phyloP scores from a whole-genome alignment of 2,797 vertebrate species.

The Lepilemur septentrionalis region DNA sequence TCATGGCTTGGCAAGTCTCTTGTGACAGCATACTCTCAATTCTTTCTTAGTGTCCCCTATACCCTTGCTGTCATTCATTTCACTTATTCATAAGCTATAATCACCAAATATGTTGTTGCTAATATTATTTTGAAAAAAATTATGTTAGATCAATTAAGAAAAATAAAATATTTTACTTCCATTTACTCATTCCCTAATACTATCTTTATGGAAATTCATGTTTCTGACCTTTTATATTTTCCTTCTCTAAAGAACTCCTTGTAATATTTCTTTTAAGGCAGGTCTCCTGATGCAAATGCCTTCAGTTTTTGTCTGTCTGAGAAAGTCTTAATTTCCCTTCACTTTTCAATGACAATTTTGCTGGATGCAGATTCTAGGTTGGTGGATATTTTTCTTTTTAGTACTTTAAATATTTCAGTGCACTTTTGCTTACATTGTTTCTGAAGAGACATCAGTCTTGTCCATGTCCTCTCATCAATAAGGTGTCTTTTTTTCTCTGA shows the following conservation, averaged over 20 bases:
- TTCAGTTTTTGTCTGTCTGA: neutral
- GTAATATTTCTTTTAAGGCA: neutral
- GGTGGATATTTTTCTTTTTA: neutral
- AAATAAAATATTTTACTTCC: neutral
- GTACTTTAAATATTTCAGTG: constrained; percentile 8
- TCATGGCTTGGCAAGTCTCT: neutral
- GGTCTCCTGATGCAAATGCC: neutral
- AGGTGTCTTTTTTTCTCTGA: neutral
- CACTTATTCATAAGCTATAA: neutral
- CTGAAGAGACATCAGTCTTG: neutral
- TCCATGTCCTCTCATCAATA: neutral
- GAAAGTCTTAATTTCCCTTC: neutral
- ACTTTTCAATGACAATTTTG: constrained; percentile 12
- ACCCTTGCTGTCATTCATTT: neutral
- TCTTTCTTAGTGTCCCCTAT: neutral
- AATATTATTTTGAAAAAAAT: neutral
- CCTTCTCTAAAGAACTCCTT: neutral
- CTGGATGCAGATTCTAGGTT: neutral
- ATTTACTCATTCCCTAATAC: neutral
- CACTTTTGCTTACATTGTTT: neutral
- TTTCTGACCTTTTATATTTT: neutral
- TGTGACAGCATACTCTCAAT: neutral
- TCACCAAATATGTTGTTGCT: neutral
- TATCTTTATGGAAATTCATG: neutral
- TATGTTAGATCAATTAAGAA: neutral